phyloP scores from a whole-genome alignment of 2,113 vertebrate species.

The Connochaetes taurinus region DNA sequence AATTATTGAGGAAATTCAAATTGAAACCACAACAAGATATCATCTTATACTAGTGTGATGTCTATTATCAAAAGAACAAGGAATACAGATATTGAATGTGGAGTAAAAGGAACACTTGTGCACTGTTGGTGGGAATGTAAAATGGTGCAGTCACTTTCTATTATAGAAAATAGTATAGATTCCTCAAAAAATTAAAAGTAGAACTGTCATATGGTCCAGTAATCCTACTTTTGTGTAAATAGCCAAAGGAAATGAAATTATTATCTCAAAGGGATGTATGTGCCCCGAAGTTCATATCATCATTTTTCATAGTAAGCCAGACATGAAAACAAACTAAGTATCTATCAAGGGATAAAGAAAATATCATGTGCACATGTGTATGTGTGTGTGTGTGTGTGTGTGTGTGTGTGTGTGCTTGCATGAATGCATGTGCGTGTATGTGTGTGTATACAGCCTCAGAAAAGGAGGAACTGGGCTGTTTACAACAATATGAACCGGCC shows the following conservation, averaged over 20 bases:
- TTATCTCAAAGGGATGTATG: background rate
- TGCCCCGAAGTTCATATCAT: background rate
- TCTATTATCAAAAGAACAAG: background rate
- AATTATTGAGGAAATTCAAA: background rate
- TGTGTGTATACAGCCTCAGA: background rate
- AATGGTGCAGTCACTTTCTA: background rate
- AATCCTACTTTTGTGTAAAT: background rate
- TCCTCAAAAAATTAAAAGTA: background rate
- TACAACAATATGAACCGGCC: background rate
- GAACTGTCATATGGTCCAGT: background rate
- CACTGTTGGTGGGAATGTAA: background rate
- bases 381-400: background rate
- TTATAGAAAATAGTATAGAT: background rate
- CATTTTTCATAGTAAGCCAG: background rate
- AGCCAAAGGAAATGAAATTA: background rate
- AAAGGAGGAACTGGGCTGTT: background rate
- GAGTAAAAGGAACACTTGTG: background rate
- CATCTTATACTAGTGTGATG: background rate
- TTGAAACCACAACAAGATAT: background rate
- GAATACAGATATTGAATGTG: background rate
- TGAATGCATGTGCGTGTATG: background rate
- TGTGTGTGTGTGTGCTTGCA: background rate
- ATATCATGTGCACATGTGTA: accelerated
- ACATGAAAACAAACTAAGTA: background rate
- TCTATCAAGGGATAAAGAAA: background rate